phyloP scores from a whole-genome alignment of 2,797 vertebrate species.

The Platalea minor region DNA sequence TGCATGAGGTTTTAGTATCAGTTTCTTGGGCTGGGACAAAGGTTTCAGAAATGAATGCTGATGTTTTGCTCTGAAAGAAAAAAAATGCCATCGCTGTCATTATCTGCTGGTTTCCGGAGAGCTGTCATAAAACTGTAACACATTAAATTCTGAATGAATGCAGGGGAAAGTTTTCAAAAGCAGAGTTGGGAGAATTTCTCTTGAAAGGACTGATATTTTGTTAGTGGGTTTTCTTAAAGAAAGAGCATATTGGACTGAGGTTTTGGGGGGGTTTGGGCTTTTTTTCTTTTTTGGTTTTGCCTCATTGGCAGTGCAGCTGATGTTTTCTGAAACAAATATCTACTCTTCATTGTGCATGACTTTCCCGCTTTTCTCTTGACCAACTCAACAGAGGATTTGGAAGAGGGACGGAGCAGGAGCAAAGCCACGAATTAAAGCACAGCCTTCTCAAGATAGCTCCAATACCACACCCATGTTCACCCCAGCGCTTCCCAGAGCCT shows the following conservation, averaged over 20 bases:
- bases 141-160: neutral
- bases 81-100: neutral
- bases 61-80: neutral
- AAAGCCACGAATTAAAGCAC: neutral
- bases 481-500: neutral
- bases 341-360: neutral
- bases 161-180: neutral
- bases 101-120: neutral
- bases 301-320: neutral
- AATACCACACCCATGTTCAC: neutral
- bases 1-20: neutral
- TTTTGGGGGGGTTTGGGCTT: rapidly evolving
- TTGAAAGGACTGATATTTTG: neutral
- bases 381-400: neutral
- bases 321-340: neutral
- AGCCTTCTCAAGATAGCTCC: neutral
- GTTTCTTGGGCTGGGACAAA: neutral
- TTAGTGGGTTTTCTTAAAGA: neutral
- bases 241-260: neutral
- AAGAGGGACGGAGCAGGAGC: neutral
- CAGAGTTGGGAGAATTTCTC: neutral
- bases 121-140: neutral
- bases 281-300: neutral
- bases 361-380: neutral
- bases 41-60: neutral